Evolutionary conservation across 1,140 invertebrate genomes (phyloP).

Genomic region (Amphibalanus amphitrite): DNA sequence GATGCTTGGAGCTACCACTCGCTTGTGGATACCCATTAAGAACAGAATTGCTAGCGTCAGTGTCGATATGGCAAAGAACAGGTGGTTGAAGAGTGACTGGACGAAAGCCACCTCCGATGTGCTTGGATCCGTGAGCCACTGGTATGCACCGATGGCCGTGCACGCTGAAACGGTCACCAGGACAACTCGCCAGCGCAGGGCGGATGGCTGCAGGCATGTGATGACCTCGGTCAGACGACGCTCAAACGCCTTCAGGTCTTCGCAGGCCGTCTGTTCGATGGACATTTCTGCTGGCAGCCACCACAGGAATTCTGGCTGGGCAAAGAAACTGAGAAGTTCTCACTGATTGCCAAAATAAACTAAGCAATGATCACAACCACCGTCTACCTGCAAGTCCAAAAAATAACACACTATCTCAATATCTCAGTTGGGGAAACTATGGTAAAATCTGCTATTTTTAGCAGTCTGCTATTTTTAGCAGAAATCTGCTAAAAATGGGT

Average conservation of each 20-base stretch:
- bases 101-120: slow-evolving; percentile 70
- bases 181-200: slow-evolving; percentile 83
- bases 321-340: too few species aligned
- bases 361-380: too few species aligned
- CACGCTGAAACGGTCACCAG: slow-evolving; percentile 65
- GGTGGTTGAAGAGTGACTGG: slow-evolving; percentile 83
- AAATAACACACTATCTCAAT: too few species aligned
- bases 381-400: too few species aligned
- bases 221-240: slow-evolving; percentile 90
- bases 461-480: too few species aligned
- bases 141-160: slow-evolving; percentile 78
- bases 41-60: slow-evolving; percentile 63
- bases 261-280: slow-evolving; percentile 29
- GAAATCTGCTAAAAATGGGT: too few species aligned
- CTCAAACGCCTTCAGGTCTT: slow-evolving; percentile 91
- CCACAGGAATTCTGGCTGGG: too few species aligned
- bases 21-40: slow-evolving; percentile 76
- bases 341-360: too few species aligned
- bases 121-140: slow-evolving; percentile 82
- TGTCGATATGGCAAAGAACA: slow-evolving; percentile 86
- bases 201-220: slow-evolving; percentile 73
- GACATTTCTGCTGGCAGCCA: slow-evolving; percentile 20
- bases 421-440: too few species aligned
- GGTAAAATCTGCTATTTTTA: too few species aligned
- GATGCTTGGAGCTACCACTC: slow-evolving; percentile 89